Evolutionary conservation across 1,140 invertebrate species (phyloP).

Genomic region (Drosophila hydei): DNA sequence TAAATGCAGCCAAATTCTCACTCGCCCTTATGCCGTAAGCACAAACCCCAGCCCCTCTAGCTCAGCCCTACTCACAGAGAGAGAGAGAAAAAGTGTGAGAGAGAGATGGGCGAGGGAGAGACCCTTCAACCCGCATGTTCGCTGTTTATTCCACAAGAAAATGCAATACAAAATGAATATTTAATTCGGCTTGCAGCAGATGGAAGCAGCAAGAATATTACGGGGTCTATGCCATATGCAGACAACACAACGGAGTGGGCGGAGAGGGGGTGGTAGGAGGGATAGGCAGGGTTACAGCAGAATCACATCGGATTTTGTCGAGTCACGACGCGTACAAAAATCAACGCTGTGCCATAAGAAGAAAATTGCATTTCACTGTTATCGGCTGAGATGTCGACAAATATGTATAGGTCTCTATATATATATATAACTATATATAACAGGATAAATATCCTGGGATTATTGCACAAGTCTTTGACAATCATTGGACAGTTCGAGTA

Average conservation of each 20-base stretch:
- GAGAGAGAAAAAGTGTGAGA: too few relatives aligned
- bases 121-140: constrained; percentile 15
- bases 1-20: constrained; percentile 61
- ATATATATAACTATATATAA: not conserved
- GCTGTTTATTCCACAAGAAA: constrained; percentile 48
- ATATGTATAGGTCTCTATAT: constrained; percentile 13
- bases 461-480: not conserved
- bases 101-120: too few relatives aligned
- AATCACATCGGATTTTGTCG: constrained; percentile 25
- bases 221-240: not conserved
- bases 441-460: constrained; percentile 1
- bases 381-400: constrained; percentile 40
- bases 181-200: constrained; percentile 55
- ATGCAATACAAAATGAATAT: constrained; percentile 81
- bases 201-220: not conserved
- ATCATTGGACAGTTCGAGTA: not conserved
- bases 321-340: constrained; percentile 58
- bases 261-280: not conserved
- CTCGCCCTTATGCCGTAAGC: constrained; percentile 5
- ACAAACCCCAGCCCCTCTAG: not conserved
- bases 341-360: constrained; percentile 71
- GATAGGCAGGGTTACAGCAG: constrained; percentile 7
- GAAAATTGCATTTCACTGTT: constrained; percentile 75
- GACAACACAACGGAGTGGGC: not conserved
- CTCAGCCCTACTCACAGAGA: not conserved